These are phyloP conservation scores for Ferrisia virgata DNA, from an alignment of 2,888 invertebrate genomes.

Conservation along the genomic window DNA sequence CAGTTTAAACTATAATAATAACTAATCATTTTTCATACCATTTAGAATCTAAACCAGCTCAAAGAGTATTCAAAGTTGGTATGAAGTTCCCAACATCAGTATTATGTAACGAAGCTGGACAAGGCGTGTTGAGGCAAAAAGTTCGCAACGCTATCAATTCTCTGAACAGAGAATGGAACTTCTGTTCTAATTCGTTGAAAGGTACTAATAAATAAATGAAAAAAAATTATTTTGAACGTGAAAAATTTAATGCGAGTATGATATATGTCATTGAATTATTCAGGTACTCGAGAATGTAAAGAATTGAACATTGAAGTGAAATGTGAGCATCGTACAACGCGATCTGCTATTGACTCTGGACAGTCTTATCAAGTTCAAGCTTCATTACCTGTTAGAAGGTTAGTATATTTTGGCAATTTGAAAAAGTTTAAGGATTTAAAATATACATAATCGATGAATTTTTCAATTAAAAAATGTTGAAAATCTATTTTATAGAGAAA, in stretches of 20 bases:
- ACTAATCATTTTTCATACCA: constrained; percentile 50
- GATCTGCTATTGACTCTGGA: constrained; percentile 56
- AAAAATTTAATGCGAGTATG: not conserved
- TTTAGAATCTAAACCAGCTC: constrained; percentile 81
- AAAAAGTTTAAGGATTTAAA: not conserved
- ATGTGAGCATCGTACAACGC: constrained; percentile 71
- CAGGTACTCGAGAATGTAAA: constrained; percentile 78
- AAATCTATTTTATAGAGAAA: constrained; percentile 55
- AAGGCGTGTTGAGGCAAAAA: constrained; percentile 84
- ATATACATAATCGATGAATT: not conserved
- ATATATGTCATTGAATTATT: not conserved
- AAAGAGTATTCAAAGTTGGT: constrained; percentile 86
- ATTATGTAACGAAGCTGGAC: constrained; percentile 91
- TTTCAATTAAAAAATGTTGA: not conserved
- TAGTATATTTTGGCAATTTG: constrained; percentile 54
- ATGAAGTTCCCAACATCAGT: constrained; percentile 97
- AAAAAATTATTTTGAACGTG: not conserved
- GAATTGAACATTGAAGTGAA: constrained; percentile 87
- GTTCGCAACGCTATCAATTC: constrained; percentile 85
- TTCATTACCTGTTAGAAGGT: constrained; percentile 81
- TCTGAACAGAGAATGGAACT: constrained; percentile 92
- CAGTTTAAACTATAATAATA: constrained; percentile 21
- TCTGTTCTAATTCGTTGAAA: constrained; percentile 87
- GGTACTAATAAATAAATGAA: constrained; percentile 57
- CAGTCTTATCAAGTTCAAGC: constrained; percentile 78